Conservation (phyloP, 1,140 invertebrate genomes). For the Dendrolimus kikuchii region DNA sequence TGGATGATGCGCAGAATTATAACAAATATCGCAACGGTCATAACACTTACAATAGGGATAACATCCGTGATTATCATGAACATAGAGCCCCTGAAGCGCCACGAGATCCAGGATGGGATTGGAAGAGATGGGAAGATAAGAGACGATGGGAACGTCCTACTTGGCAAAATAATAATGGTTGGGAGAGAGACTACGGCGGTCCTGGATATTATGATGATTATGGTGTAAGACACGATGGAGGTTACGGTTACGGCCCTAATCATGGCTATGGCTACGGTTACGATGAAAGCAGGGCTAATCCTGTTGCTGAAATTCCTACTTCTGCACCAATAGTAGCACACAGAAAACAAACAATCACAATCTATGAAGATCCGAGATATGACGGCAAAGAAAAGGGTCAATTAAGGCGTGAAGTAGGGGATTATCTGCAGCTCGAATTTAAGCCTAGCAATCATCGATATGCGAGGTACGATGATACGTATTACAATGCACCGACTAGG, state of each 20-base stretch:
- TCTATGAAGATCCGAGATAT: slow-evolving; percentile 74
- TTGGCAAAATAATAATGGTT: slow-evolving; percentile 38
- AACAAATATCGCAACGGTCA: slow-evolving; percentile 58
- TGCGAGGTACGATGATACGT: slow-evolving; percentile 60
- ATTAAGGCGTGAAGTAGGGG: slow-evolving; percentile 54
- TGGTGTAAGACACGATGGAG: slow-evolving; percentile 45
- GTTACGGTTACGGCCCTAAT: slow-evolving; percentile 50
- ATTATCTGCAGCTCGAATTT: slow-evolving; percentile 56
- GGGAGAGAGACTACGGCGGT: slow-evolving; percentile 46
- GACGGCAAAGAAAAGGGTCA: slow-evolving; percentile 48
- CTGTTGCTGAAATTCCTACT: slow-evolving; percentile 45
- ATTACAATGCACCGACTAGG: slow-evolving; percentile 42
- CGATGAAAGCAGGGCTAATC: slow-evolving; percentile 45
- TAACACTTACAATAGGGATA: slow-evolving; percentile 53
- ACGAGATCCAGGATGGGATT: slow-evolving; percentile 40
- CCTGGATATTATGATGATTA: slow-evolving; percentile 50
- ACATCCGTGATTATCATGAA: slow-evolving; percentile 41
- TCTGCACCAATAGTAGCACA: slow-evolving; percentile 55
- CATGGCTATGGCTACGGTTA: slow-evolving; percentile 66
- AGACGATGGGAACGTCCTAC: slow-evolving; percentile 37
- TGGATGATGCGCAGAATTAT: slow-evolving; percentile 63
- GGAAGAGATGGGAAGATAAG: slow-evolving; percentile 40
- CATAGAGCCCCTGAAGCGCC: slow-evolving; percentile 35
- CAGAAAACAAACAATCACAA: slow-evolving; percentile 69
- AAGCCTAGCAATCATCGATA: slow-evolving; percentile 62